Conservation (phyloP, 2,888 invertebrate species). For the Papilio protenor region DNA sequence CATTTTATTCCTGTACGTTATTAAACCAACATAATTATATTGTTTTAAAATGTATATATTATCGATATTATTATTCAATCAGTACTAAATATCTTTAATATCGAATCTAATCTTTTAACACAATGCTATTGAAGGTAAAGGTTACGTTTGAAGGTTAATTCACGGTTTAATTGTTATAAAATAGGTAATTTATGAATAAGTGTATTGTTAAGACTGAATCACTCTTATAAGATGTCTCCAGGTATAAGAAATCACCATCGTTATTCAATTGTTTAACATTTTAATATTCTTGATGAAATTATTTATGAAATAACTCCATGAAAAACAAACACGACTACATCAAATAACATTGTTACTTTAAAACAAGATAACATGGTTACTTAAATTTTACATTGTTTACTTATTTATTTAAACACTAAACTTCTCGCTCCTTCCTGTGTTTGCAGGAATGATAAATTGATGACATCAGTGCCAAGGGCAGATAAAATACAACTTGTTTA, state of each 20-base stretch:
- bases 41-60: neutral
- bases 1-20: neutral
- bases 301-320: too few species aligned
- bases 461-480: constrained; percentile 28
- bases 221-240: neutral
- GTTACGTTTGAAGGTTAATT: neutral
- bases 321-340: too few species aligned
- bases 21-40: neutral
- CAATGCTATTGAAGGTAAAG: neutral
- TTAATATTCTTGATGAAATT: too few species aligned
- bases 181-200: neutral
- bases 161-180: neutral
- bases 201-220: neutral
- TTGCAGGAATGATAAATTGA: constrained; percentile 14
- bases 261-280: neutral
- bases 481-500: constrained; percentile 17
- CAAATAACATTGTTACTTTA: neutral
- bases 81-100: neutral
- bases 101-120: neutral
- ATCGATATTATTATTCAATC: neutral
- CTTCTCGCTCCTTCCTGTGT: constrained; percentile 11
- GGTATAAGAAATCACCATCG: neutral
- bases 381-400: constrained; percentile 10
- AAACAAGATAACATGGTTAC: neutral
- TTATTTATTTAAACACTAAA: constrained; percentile 1